Percentiles rank a stretch among this genome's conserved stretches.
Conservation (phyloP, 35 echinoderm and acorn worm genomes). For the Heliocidaris tuberculata region DNA sequence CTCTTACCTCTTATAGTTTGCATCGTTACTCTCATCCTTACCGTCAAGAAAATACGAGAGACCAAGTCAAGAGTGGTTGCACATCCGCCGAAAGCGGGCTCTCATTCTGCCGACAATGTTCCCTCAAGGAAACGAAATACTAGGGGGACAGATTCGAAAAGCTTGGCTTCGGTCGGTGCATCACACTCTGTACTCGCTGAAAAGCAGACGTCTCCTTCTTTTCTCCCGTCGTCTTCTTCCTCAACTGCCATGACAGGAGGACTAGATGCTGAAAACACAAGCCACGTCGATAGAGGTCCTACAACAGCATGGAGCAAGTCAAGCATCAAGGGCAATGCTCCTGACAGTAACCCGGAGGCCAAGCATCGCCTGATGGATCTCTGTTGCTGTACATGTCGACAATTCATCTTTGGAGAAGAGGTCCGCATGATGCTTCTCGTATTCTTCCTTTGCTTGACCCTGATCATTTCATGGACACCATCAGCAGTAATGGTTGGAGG, state of each 20-base stretch:
- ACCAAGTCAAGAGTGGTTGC: background rate
- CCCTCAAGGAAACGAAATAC: background rate
- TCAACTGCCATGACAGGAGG: background rate
- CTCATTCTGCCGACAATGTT: too few species aligned
- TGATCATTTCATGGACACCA: background rate
- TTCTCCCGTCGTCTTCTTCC: background rate
- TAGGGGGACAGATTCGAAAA: background rate
- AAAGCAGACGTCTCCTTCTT: background rate
- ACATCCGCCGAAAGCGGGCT: background rate
- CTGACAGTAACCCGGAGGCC: background rate
- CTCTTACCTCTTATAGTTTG: background rate
- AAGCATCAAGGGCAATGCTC: background rate
- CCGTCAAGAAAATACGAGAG: background rate
- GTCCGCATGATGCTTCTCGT: background rate
- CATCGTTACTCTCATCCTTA: background rate
- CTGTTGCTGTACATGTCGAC: background rate
- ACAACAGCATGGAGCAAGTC: background rate
- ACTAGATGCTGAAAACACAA: background rate
- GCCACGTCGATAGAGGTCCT: background rate
- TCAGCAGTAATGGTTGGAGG: background rate
- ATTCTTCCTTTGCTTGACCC: background rate
- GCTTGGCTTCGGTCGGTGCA: background rate
- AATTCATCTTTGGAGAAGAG: background rate
- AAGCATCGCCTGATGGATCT: background rate
- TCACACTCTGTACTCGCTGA: background rate